Conservation (phyloP, 2,797 vertebrate genomes). For the Manis javanica region DNA sequence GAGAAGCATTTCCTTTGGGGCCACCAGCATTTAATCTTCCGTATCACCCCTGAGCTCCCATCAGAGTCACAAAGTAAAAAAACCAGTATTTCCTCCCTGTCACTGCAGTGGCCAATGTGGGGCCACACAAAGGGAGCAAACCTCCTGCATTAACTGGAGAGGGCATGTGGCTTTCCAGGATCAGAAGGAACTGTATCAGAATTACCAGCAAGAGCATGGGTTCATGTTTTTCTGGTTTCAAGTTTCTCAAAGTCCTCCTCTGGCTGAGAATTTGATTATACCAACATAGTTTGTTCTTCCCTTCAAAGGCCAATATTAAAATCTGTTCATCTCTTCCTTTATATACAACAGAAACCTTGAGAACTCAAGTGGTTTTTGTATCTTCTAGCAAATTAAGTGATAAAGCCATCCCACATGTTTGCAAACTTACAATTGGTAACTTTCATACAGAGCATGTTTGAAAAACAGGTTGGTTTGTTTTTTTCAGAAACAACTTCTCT, state of each 20-base stretch:
- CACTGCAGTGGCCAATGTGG: background rate
- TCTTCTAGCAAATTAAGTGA: background rate
- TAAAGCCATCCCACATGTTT: conserved; percentile 19
- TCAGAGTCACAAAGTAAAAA: background rate
- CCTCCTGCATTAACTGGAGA: background rate
- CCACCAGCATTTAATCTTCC: conserved; percentile 33
- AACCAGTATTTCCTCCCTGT: background rate
- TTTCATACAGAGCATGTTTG: conserved; percentile 27
- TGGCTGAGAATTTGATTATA: conserved; percentile 48
- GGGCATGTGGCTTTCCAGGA: background rate
- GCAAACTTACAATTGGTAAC: background rate
- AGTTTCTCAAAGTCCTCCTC: conserved; percentile 17
- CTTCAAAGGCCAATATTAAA: conserved; percentile 29
- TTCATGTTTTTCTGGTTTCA: conserved; percentile 8
- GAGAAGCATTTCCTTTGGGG: background rate
- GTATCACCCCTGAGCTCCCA: background rate
- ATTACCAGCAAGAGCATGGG: background rate
- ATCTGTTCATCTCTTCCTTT: background rate
- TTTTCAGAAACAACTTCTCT: conserved; percentile 42
- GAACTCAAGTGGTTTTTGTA: background rate
- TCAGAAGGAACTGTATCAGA: background rate
- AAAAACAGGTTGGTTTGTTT: background rate
- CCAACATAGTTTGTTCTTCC: background rate
- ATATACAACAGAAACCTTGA: conserved; percentile 35
- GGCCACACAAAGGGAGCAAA: background rate